Evolutionary conservation across 2,888 invertebrate genomes (phyloP), one percentile per base, ranked within the genome.

Genomic region (Ormyrus nitidulus): DNA sequence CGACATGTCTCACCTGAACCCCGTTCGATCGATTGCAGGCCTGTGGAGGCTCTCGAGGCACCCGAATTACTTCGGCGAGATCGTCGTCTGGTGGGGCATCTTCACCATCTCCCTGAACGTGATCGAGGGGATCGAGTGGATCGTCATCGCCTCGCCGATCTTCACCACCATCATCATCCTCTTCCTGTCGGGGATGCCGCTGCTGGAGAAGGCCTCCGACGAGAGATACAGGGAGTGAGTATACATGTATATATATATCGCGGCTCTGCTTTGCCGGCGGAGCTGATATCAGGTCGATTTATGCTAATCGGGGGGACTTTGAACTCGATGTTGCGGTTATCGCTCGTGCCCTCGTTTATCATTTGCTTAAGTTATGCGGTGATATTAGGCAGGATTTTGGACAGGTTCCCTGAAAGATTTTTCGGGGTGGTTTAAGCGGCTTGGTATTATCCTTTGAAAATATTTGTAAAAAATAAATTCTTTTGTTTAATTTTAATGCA

Each of bases 31-130:
- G 54, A 61, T 72, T 46, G 8, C 46, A 93, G 95, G 96, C 4
- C 91, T 97, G 9, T 98, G 98, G 98, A 93, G 95, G 58, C 90
- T 97, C 62, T 97, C 97, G 0, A 93, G 98, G 81, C 98, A 98
- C 91, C 98, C 98, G 0, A 98, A 98, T 90, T 98, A 98, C 89
- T 98, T 98, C 89, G 98, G 98, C 0, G 98, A 98, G 91, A 96
- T 98, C 10, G 93, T 97, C 0, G 93, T 98, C 13, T 97, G 98
- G 98, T 96, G 97, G 96, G 97, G 98, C 5, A 95, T 98, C 85
- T 98, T 98, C 88, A 94, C 96, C 72, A 95, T 97, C 89, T 96
- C 97, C 0, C 90, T 97, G 54, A 97, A 96, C 88, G 95, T 97
- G 19, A 94, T 98, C 85, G 94, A 95, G 86, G 96, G 96, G 19